These are phyloP conservation scores for Heliconius himera DNA, from an alignment of 1,140 invertebrate genomes.

Conservation along the genomic window DNA sequence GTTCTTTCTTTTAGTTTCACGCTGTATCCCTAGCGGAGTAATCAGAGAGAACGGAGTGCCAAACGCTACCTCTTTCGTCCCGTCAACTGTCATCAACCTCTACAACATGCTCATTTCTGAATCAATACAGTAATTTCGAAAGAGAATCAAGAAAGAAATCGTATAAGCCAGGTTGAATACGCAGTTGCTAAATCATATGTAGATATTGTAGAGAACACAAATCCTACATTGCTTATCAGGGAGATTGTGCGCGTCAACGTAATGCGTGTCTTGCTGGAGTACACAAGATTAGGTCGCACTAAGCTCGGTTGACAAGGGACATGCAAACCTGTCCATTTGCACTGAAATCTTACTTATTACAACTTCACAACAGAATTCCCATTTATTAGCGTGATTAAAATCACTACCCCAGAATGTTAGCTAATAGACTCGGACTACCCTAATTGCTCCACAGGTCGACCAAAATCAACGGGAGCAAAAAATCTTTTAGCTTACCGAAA, in stretches of 20 bases:
- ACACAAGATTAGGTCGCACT: constrained; percentile 36
- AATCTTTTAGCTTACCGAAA: constrained; percentile 37
- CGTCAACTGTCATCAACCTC: too few relatives aligned
- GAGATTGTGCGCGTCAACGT: constrained; percentile 33
- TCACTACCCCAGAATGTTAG: not conserved
- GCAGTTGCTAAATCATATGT: constrained; percentile 8
- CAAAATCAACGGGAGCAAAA: constrained; percentile 34
- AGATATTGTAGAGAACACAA: constrained; percentile 25
- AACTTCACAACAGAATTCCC: not conserved
- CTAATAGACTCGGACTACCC: constrained; percentile 18
- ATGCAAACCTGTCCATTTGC: constrained; percentile 23
- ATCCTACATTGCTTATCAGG: constrained; percentile 34
- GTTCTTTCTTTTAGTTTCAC: too few relatives aligned
- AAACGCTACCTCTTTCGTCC: too few relatives aligned
- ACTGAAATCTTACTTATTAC: constrained; percentile 28
- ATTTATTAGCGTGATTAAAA: not conserved
- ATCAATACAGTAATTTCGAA: not conserved
- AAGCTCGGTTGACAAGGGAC: constrained; percentile 32
- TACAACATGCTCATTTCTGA: not conserved
- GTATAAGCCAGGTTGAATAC: not conserved
- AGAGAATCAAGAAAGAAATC: not conserved
- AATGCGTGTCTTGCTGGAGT: constrained; percentile 34
- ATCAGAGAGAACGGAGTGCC: too few relatives aligned
- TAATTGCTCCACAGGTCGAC: constrained; percentile 30
- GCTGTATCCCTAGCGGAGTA: too few relatives aligned